These are phyloP conservation scores for Eunapius fragilis DNA, from an alignment of 37 sponge, comb jelly and placozoan genomes.

Conservation along the genomic window DNA sequence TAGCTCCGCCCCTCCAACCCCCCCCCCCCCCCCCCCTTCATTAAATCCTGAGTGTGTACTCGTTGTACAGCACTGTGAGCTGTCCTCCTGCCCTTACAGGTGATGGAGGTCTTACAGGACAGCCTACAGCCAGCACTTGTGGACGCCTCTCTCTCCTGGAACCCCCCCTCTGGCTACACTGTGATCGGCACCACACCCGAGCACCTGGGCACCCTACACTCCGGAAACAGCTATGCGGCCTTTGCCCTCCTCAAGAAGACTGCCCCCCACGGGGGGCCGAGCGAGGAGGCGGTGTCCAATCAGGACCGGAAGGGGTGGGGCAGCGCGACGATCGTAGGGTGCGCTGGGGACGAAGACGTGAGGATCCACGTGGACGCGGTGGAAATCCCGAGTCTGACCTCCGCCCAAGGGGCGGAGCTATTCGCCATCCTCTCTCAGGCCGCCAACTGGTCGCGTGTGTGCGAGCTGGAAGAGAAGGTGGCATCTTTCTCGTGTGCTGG, in stretches of 20 bases:
- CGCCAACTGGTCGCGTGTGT: conserved; percentile 30
- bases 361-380: conserved; percentile 4
- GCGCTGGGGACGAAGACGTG: conserved; percentile 12
- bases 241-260: conserved; percentile 41
- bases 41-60: too few relatives aligned
- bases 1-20: too few relatives aligned
- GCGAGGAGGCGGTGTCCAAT: not conserved
- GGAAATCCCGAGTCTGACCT: conserved; percentile 1
- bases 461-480: conserved; percentile 16
- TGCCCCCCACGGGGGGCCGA: not conserved
- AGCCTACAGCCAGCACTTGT: conserved; percentile 45
- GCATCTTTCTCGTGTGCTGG: too few relatives aligned
- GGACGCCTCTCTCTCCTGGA: conserved; percentile 31
- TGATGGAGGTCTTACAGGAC: conserved; percentile 49
- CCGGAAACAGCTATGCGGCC: conserved; percentile 17
- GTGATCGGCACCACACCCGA: conserved; percentile 28
- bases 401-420: conserved; percentile 12
- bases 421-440: not conserved
- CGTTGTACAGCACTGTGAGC: too few relatives aligned
- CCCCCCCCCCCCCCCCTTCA: too few relatives aligned
- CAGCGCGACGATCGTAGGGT: conserved; percentile 17
- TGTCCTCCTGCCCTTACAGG: conserved; percentile 7
- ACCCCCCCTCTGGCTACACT: conserved; percentile 44
- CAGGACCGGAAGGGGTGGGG: not conserved
- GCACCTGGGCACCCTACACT: conserved; percentile 24